phyloP scores from a whole-genome alignment of 37 sponge, comb jelly and placozoan species.

The Hexactinellida sp. region DNA sequence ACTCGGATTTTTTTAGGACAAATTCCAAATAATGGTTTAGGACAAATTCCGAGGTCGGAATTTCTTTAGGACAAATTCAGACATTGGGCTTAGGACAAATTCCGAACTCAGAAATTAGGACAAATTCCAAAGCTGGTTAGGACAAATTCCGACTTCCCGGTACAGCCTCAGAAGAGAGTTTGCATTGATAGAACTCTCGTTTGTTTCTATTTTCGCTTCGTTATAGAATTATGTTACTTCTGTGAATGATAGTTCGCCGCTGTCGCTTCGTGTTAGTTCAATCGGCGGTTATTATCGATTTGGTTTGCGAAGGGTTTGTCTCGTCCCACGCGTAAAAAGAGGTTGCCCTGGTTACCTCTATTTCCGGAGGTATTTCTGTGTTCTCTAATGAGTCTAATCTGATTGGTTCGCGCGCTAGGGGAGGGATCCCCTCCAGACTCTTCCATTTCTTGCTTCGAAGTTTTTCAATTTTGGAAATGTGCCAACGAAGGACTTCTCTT shows the following conservation, averaged over 20 bases:
- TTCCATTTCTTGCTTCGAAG: not conserved
- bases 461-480: not conserved
- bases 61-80: too few species aligned
- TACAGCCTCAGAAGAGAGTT: constrained; percentile 3
- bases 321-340: constrained; percentile 6
- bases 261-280: not conserved
- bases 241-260: not conserved
- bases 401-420: not conserved
- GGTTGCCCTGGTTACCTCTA: not conserved
- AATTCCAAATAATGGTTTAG: too few species aligned
- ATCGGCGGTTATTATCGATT: not conserved
- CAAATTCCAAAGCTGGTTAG: too few species aligned
- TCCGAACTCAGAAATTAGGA: too few species aligned
- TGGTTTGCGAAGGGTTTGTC: not conserved
- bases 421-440: not conserved
- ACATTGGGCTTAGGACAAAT: too few species aligned
- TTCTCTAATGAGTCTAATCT: not conserved
- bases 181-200: too few species aligned
- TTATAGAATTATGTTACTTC: not conserved
- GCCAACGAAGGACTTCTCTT: not conserved
- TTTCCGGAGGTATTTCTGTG: not conserved
- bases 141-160: too few species aligned
- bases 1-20: too few species aligned
- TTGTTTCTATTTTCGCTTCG: not conserved
- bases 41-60: too few species aligned